Evolutionary conservation across 2,888 invertebrate species (phyloP).

Genomic region (Dicranocentrus wangi): DNA sequence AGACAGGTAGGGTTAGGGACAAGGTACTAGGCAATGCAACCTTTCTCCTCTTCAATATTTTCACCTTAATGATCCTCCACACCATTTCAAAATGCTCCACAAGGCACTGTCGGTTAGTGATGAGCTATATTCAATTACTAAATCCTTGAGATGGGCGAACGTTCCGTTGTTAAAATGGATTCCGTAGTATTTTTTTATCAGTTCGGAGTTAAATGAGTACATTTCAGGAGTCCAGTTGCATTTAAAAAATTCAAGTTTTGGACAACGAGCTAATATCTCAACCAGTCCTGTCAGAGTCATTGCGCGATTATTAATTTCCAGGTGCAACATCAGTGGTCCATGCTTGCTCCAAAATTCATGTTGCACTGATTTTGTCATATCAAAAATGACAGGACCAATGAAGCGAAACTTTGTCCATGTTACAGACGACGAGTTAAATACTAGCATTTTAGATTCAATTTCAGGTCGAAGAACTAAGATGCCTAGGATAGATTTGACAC

Average conservation of each 20-base stretch:
- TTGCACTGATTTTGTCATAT: constrained; percentile 66
- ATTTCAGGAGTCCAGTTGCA: constrained; percentile 70
- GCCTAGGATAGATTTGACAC: constrained; percentile 44
- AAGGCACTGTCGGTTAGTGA: constrained; percentile 71
- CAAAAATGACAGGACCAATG: constrained; percentile 59
- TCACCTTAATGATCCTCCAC: constrained; percentile 66
- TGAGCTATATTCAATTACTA: constrained; percentile 67
- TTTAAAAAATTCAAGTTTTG: constrained; percentile 64
- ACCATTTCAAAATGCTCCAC: constrained; percentile 69
- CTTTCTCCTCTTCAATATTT: background rate
- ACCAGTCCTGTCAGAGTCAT: constrained; percentile 69
- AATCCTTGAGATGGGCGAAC: constrained; percentile 61
- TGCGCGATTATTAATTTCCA: constrained; percentile 68
- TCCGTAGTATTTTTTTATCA: constrained; percentile 71
- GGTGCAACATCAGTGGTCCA: constrained; percentile 63
- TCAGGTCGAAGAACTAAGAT: constrained; percentile 60
- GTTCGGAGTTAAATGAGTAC: constrained; percentile 71
- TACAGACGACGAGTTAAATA: constrained; percentile 66
- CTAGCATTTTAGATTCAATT: constrained; percentile 58
- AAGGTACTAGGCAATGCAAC: no score
- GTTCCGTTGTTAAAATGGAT: constrained; percentile 70
- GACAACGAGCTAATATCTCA: constrained; percentile 69
- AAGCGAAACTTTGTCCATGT: constrained; percentile 70
- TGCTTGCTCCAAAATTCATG: constrained; percentile 71
- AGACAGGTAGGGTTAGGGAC: no score